Evolutionary conservation across 2,797 vertebrate genomes (phyloP).

Genomic region (Ceryle rudis): DNA sequence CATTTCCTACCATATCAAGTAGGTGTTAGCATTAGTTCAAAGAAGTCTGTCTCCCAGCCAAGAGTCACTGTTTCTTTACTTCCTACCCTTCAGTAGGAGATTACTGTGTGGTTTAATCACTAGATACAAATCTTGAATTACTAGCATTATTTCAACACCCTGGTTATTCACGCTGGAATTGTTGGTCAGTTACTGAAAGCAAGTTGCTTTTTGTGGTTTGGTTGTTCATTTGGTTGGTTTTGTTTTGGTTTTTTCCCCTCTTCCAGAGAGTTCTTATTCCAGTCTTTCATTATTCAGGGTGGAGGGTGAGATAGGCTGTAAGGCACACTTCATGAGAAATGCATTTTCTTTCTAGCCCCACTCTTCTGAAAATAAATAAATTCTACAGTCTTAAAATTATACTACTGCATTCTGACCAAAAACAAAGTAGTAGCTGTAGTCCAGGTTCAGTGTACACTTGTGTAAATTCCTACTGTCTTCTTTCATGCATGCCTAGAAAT

Average conservation of each 20-base stretch:
- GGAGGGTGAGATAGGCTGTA: accelerated
- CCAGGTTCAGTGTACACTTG: neutral
- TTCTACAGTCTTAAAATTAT: neutral
- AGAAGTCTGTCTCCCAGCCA: neutral
- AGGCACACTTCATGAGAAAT: neutral
- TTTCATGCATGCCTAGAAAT: neutral
- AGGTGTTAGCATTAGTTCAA: neutral
- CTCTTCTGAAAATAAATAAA: neutral
- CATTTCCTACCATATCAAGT: neutral
- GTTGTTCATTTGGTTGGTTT: neutral
- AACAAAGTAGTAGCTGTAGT: neutral
- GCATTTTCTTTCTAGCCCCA: neutral
- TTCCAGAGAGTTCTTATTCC: neutral
- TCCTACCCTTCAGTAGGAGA: neutral
- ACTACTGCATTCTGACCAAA: neutral
- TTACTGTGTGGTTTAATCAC: neutral
- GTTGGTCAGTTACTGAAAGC: neutral
- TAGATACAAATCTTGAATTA: neutral
- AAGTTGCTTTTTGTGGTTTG: accelerated
- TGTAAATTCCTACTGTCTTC: neutral
- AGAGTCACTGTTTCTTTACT: neutral
- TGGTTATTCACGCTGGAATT: neutral
- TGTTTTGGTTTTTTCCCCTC: neutral
- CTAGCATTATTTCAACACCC: neutral
- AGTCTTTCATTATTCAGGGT: neutral